phyloP scores from a whole-genome alignment of 2,113 vertebrate species.

The Actinemys pallida region DNA sequence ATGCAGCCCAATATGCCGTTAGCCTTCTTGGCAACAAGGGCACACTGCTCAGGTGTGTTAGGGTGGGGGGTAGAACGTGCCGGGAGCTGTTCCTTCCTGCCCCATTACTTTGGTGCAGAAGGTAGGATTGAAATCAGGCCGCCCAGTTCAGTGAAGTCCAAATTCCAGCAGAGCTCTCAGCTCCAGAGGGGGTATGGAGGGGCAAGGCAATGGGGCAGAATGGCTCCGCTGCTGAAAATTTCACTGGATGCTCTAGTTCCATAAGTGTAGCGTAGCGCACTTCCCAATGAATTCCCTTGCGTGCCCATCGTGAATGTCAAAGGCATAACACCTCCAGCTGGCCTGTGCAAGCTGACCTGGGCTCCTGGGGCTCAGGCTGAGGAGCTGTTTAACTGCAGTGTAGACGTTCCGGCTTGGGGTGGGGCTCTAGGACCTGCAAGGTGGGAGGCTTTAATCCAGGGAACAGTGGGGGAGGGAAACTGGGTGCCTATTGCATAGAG shows the following conservation, averaged over 20 bases:
- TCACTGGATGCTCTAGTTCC: accelerated
- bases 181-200: background rate
- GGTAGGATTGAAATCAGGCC: background rate
- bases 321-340: too few species aligned
- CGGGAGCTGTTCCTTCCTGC: background rate
- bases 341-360: too few species aligned
- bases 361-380: too few species aligned
- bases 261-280: background rate
- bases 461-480: background rate
- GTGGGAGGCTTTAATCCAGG: background rate
- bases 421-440: too few species aligned
- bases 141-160: background rate
- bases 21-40: too few species aligned
- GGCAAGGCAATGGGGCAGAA: background rate
- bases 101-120: background rate
- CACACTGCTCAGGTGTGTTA: background rate
- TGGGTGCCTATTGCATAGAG: background rate
- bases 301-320: too few species aligned
- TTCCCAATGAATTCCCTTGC: background rate
- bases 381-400: too few species aligned
- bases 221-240: background rate
- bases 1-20: too few species aligned
- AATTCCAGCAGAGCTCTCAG: background rate
- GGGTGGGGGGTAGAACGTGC: accelerated
- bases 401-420: too few species aligned